Conservation (phyloP, 1,140 invertebrate species). For the Zaprionus africanus region DNA sequence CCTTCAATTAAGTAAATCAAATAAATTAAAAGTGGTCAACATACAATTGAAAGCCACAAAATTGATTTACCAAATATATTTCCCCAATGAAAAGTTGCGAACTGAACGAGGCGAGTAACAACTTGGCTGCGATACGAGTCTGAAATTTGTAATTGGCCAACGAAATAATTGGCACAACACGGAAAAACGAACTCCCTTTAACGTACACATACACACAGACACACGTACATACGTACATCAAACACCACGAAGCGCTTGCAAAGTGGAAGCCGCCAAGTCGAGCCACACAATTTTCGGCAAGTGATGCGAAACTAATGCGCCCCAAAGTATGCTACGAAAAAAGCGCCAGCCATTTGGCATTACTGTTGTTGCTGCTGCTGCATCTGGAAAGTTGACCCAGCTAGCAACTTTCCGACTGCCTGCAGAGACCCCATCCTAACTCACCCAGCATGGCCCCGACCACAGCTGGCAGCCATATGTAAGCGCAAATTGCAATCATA, state of each 20-base stretch:
- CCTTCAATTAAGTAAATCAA: constrained; percentile 57
- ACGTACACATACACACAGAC: constrained; percentile 4
- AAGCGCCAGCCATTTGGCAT: constrained; percentile 22
- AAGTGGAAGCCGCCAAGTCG: constrained; percentile 52
- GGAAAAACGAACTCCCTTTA: constrained; percentile 20
- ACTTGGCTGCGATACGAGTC: constrained; percentile 26
- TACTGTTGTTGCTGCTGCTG: constrained; percentile 21
- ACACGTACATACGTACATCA: constrained; percentile 52
- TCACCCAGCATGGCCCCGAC: neutral
- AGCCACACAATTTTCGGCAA: constrained; percentile 63
- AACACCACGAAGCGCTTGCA: constrained; percentile 57
- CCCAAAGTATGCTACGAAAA: constrained; percentile 43
- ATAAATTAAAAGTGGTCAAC: constrained; percentile 57
- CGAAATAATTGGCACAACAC: constrained; percentile 71
- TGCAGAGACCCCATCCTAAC: neutral
- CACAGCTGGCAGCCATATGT: constrained; percentile 37
- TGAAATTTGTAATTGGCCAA: constrained; percentile 73
- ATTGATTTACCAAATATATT: constrained; percentile 78
- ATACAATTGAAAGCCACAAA: constrained; percentile 60
- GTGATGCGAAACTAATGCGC: constrained; percentile 74
- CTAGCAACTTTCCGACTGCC: constrained; percentile 44
- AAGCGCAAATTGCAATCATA: constrained; percentile 73
- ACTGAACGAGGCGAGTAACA: neutral
- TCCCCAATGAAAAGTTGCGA: constrained; percentile 41
- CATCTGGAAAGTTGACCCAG: constrained; percentile 58